A percentile compares a stretch with the other conserved stretches of the same genome.
phyloP scores from a whole-genome alignment of 1,140 invertebrate species.

The Metopolophium dirhodum region DNA sequence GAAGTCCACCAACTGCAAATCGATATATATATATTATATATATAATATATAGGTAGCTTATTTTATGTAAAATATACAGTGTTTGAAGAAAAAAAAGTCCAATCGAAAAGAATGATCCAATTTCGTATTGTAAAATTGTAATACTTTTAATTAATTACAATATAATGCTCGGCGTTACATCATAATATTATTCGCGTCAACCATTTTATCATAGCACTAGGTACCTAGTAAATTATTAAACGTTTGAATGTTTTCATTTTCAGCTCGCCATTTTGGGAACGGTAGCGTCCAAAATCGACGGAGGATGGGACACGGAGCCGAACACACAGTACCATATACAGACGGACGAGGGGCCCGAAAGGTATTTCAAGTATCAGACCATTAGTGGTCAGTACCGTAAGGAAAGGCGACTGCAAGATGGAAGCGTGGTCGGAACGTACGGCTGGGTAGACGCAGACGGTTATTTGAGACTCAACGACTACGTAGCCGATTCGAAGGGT shows the following conservation, averaged over 20 bases:
- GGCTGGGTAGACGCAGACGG: constrained; percentile 86
- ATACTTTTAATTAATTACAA: background rate
- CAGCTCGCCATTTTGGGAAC: constrained; percentile 60
- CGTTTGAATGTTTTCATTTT: constrained; percentile 55
- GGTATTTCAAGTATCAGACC: constrained; percentile 86
- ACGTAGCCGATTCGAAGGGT: constrained; percentile 77
- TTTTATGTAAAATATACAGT: background rate
- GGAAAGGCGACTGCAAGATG: constrained; percentile 82
- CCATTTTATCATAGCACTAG: no score
- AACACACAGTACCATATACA: constrained; percentile 85
- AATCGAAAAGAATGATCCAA: no score
- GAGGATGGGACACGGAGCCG: constrained; percentile 68
- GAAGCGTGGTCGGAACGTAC: constrained; percentile 71
- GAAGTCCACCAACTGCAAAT: no score
- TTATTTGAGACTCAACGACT: constrained; percentile 80
- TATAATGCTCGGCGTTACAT: no score
- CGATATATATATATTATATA: no score
- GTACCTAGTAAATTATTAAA: background rate
- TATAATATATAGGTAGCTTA: no score
- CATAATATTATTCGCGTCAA: no score
- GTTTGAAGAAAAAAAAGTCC: background rate
- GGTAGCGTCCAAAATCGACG: constrained; percentile 60
- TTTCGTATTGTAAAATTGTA: background rate
- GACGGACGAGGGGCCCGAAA: constrained; percentile 86
- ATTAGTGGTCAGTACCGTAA: constrained; percentile 87